Base-by-base conservation (phyloP, 1,140 invertebrate genomes). In the Neodiprion lecontei region DNA sequence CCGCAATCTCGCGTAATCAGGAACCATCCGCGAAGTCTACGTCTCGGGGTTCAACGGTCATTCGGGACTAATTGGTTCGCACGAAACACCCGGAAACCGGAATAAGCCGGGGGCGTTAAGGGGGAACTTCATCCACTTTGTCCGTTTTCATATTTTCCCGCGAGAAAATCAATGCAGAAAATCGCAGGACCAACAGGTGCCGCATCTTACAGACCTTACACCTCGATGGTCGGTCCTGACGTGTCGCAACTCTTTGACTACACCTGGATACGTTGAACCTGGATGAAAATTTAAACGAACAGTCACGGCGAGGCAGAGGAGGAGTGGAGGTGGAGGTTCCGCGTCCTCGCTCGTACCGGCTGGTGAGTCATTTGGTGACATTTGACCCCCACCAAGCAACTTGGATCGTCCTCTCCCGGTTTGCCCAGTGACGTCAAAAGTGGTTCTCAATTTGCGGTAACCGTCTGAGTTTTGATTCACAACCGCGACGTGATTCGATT, bases 341-440 rank as follows among this genome's bases (percentile, higher is more conserved):
- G 17, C 40, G 21, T 69, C 40, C 67, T 49, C 70, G 23, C 70
- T 47, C 28, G 80, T 66, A 76, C 73, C 50, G 67, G 77, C 75
- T 23, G 77, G 76, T 84, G 82, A 84, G 80, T 84, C 83, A 84
- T 75, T 66, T 75, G 77, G 81, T 83, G 82, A 84, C 82, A 84
- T 84, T 83, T 84, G 82, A 84, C 78, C 81, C 82, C 83, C 82
- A 80, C 81, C 77, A 81, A 70, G 76, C 72, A 21, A 53, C 28
- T 47, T 67, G 49, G 66, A 65, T 72, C 66, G 49, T 61, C 65
- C 66, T 65, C 77, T 72, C 72, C 66, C 72, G 40, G 67, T 72
- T 77, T 74, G 76, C 74, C 71, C 69, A 50, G 73, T 79, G 80
- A 78, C 77, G 75, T 76, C 74, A 76, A 67, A 79, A 84, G 79